Percentiles rank a stretch among this genome's conserved stretches.
Evolutionary conservation across 2,113 vertebrate genomes (phyloP).

Genomic region (Acrocephalus arundinaceus): DNA sequence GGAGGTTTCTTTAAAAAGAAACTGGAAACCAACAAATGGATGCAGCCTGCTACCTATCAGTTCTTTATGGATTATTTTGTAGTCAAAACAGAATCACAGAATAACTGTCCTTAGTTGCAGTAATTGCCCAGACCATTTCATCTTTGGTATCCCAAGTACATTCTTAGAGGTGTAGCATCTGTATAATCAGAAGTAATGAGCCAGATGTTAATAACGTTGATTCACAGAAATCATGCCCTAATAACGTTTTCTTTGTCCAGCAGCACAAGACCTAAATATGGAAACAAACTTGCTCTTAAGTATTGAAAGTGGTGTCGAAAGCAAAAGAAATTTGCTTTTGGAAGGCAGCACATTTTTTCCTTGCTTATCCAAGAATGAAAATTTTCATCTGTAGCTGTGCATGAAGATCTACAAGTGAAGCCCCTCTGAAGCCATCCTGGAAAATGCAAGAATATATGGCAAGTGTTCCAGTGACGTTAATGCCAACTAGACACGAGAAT

Average conservation of each 20-base stretch:
- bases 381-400: neutral
- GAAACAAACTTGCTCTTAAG: neutral
- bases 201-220: neutral
- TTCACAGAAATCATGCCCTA: rapidly evolving
- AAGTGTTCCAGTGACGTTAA: neutral
- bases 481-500: neutral
- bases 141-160: neutral
- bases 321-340: neutral
- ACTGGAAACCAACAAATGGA: neutral
- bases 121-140: neutral
- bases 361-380: neutral
- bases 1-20: neutral
- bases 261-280: neutral
- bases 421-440: neutral
- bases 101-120: neutral
- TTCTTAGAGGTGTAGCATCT: neutral
- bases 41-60: neutral
- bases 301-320: neutral
- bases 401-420: neutral
- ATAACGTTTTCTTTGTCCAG: neutral
- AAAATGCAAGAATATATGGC: neutral
- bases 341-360: neutral
- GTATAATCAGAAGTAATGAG: neutral
- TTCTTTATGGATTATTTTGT: neutral
- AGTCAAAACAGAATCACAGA: neutral